These are phyloP conservation scores for Heterocephalus glaber DNA, from an alignment of 2,113 vertebrate genomes.

Conservation along the genomic window DNA sequence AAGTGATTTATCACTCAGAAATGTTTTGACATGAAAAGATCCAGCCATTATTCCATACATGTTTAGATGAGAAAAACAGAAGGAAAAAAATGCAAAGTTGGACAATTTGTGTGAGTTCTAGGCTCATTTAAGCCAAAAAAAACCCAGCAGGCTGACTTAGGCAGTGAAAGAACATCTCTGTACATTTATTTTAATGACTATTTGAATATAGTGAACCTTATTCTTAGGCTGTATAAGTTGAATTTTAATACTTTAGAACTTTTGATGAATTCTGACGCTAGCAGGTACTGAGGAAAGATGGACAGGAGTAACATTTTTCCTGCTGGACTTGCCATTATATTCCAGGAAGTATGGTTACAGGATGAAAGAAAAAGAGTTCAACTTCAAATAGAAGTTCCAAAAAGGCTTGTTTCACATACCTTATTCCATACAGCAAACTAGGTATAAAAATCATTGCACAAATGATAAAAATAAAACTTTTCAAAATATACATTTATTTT, in stretches of 20 bases:
- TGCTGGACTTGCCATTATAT: not conserved
- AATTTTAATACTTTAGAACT: constrained; percentile 45
- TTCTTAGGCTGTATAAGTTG: not conserved
- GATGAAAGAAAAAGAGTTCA: not conserved
- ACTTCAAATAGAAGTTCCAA: not conserved
- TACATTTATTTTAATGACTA: not conserved
- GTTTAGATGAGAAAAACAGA: constrained; percentile 43
- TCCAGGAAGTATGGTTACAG: not conserved
- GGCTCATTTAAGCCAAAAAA: not conserved
- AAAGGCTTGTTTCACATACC: not conserved
- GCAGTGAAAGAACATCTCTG: not conserved
- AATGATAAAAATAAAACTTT: constrained; percentile 39
- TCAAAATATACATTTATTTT: not conserved
- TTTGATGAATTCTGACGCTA: not conserved
- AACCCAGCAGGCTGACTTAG: not conserved
- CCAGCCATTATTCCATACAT: not conserved
- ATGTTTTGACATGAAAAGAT: constrained; percentile 33
- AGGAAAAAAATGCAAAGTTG: not conserved
- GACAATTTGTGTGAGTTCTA: not conserved
- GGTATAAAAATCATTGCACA: not conserved
- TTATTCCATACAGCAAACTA: not conserved
- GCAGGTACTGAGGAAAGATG: not conserved
- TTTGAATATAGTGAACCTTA: constrained; percentile 18
- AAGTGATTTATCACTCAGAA: constrained; percentile 55
- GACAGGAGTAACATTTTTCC: not conserved